phyloP scores from a whole-genome alignment of 1,140 invertebrate species.

The Onthophagus taurus region DNA sequence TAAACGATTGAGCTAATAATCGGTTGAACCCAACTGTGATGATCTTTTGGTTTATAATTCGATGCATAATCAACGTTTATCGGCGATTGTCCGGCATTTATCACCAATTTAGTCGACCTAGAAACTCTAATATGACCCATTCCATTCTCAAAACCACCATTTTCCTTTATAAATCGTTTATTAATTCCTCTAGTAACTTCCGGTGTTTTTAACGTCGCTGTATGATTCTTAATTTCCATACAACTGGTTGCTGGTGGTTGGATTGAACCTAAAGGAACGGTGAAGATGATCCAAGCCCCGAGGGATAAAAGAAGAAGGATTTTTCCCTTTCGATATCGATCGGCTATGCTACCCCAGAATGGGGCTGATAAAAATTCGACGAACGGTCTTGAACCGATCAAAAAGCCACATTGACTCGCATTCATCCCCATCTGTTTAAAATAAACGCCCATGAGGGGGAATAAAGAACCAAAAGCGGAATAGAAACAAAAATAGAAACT shows the following conservation, averaged over 20 bases:
- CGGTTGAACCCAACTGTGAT: constrained; percentile 78
- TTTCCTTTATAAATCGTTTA: constrained; percentile 29
- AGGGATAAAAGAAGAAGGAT: constrained; percentile 83
- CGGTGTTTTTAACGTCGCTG: constrained; percentile 44
- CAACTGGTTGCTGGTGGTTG: constrained; percentile 87
- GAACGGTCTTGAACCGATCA: constrained; percentile 88
- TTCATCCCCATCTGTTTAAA: constrained; percentile 99
- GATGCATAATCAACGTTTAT: constrained; percentile 65
- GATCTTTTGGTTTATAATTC: constrained; percentile 70
- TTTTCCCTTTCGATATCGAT: constrained; percentile 83
- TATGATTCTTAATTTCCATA: constrained; percentile 61
- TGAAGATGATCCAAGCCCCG: constrained; percentile 93
- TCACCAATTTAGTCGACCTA: constrained; percentile 24
- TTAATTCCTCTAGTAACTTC: constrained; percentile 32
- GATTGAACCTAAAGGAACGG: constrained; percentile 88
- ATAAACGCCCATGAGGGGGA: constrained; percentile 96
- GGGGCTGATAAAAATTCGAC: constrained; percentile 96
- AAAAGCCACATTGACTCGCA: constrained; percentile 84
- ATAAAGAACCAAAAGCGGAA: constrained; percentile 95
- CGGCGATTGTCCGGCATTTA: constrained; percentile 59
- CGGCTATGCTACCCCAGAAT: constrained; percentile 94
- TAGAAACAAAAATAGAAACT: constrained; percentile 99
- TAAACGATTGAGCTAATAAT: constrained; percentile 92
- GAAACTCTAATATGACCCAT: constrained; percentile 21
- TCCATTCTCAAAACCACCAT: no score